Percentiles rank a stretch among this genome's conserved stretches.
These are phyloP conservation scores for Scaptomyza parva DNA, from an alignment of 2,888 invertebrate genomes.

Conservation along the genomic window DNA sequence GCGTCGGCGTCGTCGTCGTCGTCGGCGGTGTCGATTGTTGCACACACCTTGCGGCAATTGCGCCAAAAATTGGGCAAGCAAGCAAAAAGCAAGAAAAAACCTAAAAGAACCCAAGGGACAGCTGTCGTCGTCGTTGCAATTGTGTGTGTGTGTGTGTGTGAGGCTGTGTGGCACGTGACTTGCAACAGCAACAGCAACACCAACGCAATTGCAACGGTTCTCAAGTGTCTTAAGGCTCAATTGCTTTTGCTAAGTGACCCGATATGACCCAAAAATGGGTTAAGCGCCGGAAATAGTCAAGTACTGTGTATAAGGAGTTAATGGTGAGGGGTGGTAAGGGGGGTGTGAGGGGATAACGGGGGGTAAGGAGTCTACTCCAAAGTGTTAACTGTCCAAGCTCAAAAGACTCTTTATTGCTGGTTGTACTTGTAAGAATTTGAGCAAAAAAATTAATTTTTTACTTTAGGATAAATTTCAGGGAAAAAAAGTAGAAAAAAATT, in stretches of 20 bases:
- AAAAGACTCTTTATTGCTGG: too few species aligned
- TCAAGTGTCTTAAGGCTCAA: conserved; percentile 56
- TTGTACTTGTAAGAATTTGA: too few species aligned
- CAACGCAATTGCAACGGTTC: conserved; percentile 38
- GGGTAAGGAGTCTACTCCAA: too few species aligned
- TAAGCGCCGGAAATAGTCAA: conserved; percentile 64
- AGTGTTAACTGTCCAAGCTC: too few species aligned
- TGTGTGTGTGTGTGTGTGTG: conserved; percentile 16
- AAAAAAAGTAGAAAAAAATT: background rate
- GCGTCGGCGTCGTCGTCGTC: conserved; percentile 1
- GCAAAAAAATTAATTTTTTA: too few species aligned
- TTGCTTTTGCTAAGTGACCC: conserved; percentile 42
- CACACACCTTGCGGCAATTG: conserved; percentile 62
- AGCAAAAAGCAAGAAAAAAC: conserved; percentile 28
- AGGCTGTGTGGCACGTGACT: conserved; percentile 44
- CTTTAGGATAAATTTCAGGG: too few species aligned
- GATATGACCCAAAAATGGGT: conserved; percentile 56
- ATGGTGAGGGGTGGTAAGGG: too few species aligned
- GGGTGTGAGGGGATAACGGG: too few species aligned
- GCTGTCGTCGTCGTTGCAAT: conserved; percentile 65
- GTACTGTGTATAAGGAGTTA: too few species aligned
- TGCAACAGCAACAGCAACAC: conserved; percentile 31
- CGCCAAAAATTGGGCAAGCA: conserved; percentile 59
- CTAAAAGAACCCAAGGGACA: conserved; percentile 54
- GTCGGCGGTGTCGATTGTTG: background rate